Percentiles rank a stretch among this genome's conserved stretches.
Evolutionary conservation across 2,113 vertebrate species (phyloP).

Genomic region (Seriola rivoliana): DNA sequence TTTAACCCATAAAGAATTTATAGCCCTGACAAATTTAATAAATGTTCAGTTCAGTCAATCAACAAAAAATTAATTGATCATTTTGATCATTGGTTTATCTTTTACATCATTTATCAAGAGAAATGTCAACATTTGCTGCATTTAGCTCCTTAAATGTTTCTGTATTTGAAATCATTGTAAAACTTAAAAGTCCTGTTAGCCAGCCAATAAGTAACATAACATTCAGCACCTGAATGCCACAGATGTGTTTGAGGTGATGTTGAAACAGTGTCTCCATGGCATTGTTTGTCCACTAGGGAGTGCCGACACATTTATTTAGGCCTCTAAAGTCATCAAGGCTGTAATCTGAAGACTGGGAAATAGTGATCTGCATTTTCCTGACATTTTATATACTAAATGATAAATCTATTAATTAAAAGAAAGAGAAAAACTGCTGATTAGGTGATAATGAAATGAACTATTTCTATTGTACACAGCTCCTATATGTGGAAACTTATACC

Average conservation of each 20-base stretch:
- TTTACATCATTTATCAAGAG: background rate
- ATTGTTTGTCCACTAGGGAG: background rate
- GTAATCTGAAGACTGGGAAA: background rate
- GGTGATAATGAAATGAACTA: background rate
- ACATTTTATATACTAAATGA: background rate
- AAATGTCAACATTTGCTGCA: background rate
- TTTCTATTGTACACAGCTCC: too few relatives aligned
- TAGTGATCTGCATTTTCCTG: too few relatives aligned
- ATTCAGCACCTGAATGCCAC: background rate
- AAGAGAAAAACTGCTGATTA: too few relatives aligned
- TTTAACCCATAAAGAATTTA: background rate
- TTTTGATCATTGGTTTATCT: background rate
- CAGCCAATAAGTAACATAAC: background rate
- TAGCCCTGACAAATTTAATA: background rate
- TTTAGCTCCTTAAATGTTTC: background rate
- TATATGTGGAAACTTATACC: background rate
- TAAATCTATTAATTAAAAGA: background rate
- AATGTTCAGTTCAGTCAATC: background rate
- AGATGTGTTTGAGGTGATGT: background rate
- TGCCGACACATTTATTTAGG: background rate
- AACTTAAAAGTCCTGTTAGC: background rate
- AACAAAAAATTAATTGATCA: too few relatives aligned
- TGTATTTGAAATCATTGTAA: background rate
- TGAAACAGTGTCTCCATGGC: background rate
- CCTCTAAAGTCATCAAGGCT: background rate